A percentile compares a stretch with the other conserved stretches of the same genome.
Evolutionary conservation across 2,888 invertebrate genomes (phyloP).

Genomic region (Cataglyphis altisquamis): DNA sequence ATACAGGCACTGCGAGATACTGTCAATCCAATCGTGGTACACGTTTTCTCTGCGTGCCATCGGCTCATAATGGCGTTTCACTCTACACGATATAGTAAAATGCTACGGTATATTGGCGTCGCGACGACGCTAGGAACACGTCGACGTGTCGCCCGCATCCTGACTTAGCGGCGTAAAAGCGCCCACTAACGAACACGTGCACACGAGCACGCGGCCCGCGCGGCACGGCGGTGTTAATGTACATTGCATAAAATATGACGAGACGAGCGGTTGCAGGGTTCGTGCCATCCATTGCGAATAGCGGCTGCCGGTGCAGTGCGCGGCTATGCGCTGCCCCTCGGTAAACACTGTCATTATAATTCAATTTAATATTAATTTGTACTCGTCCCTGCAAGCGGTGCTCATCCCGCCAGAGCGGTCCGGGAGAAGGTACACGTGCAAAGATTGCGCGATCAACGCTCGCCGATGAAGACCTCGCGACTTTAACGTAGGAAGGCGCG

Average conservation of each 20-base stretch:
- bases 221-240: constrained; percentile 62
- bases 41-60: neutral
- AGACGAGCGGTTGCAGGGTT: constrained; percentile 63
- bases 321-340: constrained; percentile 67
- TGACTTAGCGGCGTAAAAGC: constrained; percentile 43
- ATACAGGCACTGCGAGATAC: neutral
- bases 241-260: constrained; percentile 73
- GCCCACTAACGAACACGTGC: constrained; percentile 49
- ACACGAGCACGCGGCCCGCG: constrained; percentile 41
- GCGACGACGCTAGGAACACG: constrained; percentile 3
- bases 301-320: constrained; percentile 55
- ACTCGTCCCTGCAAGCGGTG: constrained; percentile 73
- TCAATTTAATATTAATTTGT: constrained; percentile 82
- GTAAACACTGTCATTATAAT: constrained; percentile 81
- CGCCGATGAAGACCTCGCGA: constrained; percentile 49
- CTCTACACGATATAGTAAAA: constrained; percentile 3
- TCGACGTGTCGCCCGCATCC: constrained; percentile 24
- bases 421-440: constrained; percentile 33
- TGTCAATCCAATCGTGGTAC: neutral
- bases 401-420: constrained; percentile 65
- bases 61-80: constrained; percentile 20
- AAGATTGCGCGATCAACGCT: constrained; percentile 49
- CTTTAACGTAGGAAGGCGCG: neutral
- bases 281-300: constrained; percentile 58
- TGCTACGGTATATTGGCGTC: neutral